Base-by-base conservation (phyloP, 2,797 vertebrate species). In the Hydrocynus forskahlii region DNA sequence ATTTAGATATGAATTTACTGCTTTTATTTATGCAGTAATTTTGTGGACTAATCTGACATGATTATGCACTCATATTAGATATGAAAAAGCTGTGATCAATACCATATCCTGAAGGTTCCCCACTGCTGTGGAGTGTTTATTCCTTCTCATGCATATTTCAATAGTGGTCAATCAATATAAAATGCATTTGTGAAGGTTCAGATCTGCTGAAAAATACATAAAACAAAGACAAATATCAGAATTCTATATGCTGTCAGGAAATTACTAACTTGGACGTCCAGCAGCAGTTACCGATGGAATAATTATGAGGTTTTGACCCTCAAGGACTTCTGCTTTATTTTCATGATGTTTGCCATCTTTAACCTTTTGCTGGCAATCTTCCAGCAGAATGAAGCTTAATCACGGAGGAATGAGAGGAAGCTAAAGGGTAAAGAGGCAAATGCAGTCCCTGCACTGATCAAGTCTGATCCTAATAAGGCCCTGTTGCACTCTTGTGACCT, bases 401-500 rank as follows among this genome's bases (percentile, higher is more conserved):
- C 38, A 72, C 35, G 35, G 63, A 21, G 68, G 43, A 40, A 60
- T 78, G 21, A 57, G 72, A 75, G 79, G 10, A 48, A 67, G 57
- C 48, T 68, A 66, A 79, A 73, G 75, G 40, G 43, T 62, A 75
- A 80, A 52, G 14, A 75, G 52, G 54, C 76, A 59, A 82, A 83
- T 1, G 4, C 71, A 81, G 64, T 75, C 60, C 73, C 78, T 81
- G 75, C 7, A 35, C 29, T 64, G 76, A 81, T 62, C 67, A 54
- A 63, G 50, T 16, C 25, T 43, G 50, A 75, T 77, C 74, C 59
- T 86, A 84, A 86, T 83, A 78, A 76, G 63, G 68, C 55, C 78
- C 45, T 71, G 75, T 76, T 84, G 75, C 48, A 81, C 75, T 72
- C 67, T 73, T 45, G 13, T 79, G 81, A 79, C 78, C 81, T 75